phyloP scores from a whole-genome alignment of 2,888 invertebrate species.

The Imbricaverruca yamaguchii region DNA sequence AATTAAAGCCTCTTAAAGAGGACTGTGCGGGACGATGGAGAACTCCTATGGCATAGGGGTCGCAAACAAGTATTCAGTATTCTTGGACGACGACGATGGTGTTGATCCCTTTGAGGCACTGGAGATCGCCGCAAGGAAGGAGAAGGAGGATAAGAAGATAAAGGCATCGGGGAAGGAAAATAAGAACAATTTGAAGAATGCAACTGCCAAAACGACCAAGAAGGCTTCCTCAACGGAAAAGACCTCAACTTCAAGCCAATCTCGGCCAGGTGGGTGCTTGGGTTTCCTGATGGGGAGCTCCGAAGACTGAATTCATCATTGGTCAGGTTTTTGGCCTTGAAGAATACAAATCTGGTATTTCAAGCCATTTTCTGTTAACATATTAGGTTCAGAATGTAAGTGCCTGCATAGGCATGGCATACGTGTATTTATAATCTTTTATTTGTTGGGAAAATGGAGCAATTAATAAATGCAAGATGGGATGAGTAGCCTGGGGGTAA shows the following conservation, averaged over 20 bases:
- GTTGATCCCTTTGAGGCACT: slow-evolving; percentile 43
- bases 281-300: not conserved
- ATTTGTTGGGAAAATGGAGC: too few species aligned
- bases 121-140: slow-evolving; percentile 27
- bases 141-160: slow-evolving; percentile 29
- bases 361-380: too few species aligned
- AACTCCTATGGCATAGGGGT: slow-evolving; percentile 83
- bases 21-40: slow-evolving; percentile 54
- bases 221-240: not conserved
- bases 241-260: not conserved
- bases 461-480: too few species aligned
- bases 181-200: slow-evolving; percentile 23
- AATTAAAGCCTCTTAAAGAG: not conserved
- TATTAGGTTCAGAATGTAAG: too few species aligned
- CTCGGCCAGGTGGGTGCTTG: not conserved
- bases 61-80: slow-evolving; percentile 53
- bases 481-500: too few species aligned
- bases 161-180: slow-evolving; percentile 33
- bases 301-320: too few species aligned
- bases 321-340: too few species aligned
- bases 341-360: too few species aligned
- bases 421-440: too few species aligned
- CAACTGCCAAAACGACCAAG: not conserved
- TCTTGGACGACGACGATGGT: slow-evolving; percentile 40
- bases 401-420: too few species aligned